Percentiles rank a stretch among this genome's conserved stretches.
These are phyloP conservation scores for Agonopterix heracliana DNA, from an alignment of 2,888 invertebrate genomes.

Conservation along the genomic window DNA sequence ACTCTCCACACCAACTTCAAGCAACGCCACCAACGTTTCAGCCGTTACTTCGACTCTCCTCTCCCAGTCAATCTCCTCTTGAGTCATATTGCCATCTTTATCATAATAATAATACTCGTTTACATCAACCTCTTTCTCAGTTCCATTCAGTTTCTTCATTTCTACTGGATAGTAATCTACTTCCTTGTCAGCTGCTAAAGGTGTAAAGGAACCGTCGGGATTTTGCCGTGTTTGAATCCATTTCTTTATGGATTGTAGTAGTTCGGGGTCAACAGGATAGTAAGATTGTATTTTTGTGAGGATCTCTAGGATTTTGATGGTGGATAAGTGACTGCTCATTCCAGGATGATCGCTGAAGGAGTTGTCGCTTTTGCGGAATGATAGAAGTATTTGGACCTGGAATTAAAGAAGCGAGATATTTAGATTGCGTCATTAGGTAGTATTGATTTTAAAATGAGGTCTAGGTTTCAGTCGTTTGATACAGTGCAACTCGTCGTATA, in stretches of 20 bases:
- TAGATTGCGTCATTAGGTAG: background rate
- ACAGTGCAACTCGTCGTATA: no score
- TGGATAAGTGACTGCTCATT: slow-evolving; percentile 77
- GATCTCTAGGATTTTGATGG: slow-evolving; percentile 77
- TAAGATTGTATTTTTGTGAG: slow-evolving; percentile 77
- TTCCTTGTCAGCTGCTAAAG: slow-evolving; percentile 76
- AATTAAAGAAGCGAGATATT: slow-evolving; percentile 15
- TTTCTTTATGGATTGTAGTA: slow-evolving; percentile 75
- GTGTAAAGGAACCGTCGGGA: slow-evolving; percentile 77
- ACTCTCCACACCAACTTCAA: slow-evolving; percentile 78
- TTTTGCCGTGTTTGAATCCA: slow-evolving; percentile 79
- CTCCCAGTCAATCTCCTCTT: slow-evolving; percentile 68
- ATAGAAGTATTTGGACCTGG: slow-evolving; percentile 78
- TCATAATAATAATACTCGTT: slow-evolving; percentile 70
- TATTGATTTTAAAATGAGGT: no score
- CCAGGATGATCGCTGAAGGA: slow-evolving; percentile 81
- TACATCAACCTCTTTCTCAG: slow-evolving; percentile 51
- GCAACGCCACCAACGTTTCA: slow-evolving; percentile 76
- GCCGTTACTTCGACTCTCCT: slow-evolving; percentile 78
- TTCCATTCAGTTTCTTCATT: slow-evolving; percentile 48
- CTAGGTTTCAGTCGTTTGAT: no score
- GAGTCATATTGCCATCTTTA: slow-evolving; percentile 68
- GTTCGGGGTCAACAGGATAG: slow-evolving; percentile 77
- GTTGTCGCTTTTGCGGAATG: slow-evolving; percentile 79
- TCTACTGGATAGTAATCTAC: slow-evolving; percentile 67